These are phyloP conservation scores for Lycopodina hypogea DNA, from an alignment of 37 sponge, comb jelly and placozoan genomes.

Conservation along the genomic window DNA sequence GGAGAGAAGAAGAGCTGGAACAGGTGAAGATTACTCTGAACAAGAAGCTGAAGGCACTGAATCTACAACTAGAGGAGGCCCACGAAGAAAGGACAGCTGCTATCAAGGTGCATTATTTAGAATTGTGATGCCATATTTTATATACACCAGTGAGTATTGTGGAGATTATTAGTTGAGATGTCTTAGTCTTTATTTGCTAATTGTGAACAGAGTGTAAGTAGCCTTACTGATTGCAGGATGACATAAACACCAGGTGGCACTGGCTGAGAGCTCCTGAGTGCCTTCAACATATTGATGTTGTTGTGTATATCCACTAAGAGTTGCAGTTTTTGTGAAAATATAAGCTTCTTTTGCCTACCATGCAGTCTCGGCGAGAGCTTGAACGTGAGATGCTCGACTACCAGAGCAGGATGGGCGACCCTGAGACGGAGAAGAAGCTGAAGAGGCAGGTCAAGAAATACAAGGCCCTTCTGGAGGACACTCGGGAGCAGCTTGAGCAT, in stretches of 20 bases:
- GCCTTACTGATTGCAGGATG: neutral
- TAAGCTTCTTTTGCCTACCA: too few species aligned
- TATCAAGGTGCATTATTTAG: constrained; percentile 56
- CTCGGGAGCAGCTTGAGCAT: constrained; percentile 54
- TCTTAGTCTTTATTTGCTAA: too few species aligned
- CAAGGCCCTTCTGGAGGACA: constrained; percentile 62
- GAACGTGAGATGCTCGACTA: constrained; percentile 69
- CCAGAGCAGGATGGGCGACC: constrained; percentile 58
- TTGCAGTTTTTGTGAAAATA: too few species aligned
- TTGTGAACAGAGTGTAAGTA: too few species aligned
- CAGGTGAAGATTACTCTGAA: constrained; percentile 64
- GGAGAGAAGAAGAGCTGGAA: constrained; percentile 90
- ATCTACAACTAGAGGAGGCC: constrained; percentile 88
- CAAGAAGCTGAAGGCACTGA: constrained; percentile 80
- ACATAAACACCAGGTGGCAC: too few species aligned
- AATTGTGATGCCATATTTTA: neutral
- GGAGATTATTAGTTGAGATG: too few species aligned
- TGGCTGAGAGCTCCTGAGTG: too few species aligned
- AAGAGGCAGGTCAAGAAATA: constrained; percentile 60
- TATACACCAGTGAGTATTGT: too few species aligned
- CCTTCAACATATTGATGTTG: neutral
- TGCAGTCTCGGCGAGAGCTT: constrained; percentile 62
- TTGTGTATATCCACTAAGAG: neutral
- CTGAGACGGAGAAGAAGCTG: constrained; percentile 81
- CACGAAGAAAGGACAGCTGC: constrained; percentile 84